Evolutionary conservation across 2,113 vertebrate genomes (phyloP).

Genomic region (Rhea pennata): DNA sequence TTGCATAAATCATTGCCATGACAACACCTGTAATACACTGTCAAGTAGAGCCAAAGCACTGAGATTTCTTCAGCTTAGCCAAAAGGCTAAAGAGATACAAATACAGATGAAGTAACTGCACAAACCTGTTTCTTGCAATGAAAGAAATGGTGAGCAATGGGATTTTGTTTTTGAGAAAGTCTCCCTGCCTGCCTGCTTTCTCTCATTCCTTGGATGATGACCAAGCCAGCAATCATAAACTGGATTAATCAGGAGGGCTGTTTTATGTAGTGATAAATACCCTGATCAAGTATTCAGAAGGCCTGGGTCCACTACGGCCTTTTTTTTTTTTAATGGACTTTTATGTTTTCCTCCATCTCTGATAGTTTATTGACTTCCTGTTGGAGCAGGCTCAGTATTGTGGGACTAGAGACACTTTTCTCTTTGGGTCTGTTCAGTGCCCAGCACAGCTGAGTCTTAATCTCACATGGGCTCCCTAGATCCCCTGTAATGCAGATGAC

Average conservation of each 20-base stretch:
- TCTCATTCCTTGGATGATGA: not conserved
- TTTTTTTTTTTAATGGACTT: not conserved
- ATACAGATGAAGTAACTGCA: not conserved
- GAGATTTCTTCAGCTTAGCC: not conserved
- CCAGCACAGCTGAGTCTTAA: not conserved
- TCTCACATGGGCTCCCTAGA: not conserved
- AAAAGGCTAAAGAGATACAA: not conserved
- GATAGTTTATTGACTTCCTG: too few species aligned
- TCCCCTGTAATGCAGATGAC: accelerated
- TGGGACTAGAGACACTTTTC: not conserved
- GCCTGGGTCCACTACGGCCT: not conserved
- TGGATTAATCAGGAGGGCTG: not conserved
- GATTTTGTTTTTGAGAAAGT: not conserved
- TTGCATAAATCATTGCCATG: constrained; percentile 71
- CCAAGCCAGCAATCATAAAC: accelerated
- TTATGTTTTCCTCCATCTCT: not conserved
- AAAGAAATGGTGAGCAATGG: not conserved
- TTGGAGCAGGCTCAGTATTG: not conserved
- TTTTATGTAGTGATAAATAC: not conserved
- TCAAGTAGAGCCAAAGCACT: not conserved
- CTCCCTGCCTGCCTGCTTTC: not conserved
- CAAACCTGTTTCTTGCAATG: not conserved
- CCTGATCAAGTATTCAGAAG: accelerated
- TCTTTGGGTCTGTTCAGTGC: not conserved
- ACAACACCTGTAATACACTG: constrained; percentile 63